These are phyloP conservation scores for Drosophila multiciliata DNA, from an alignment of 2,888 invertebrate species.

Conservation along the genomic window DNA sequence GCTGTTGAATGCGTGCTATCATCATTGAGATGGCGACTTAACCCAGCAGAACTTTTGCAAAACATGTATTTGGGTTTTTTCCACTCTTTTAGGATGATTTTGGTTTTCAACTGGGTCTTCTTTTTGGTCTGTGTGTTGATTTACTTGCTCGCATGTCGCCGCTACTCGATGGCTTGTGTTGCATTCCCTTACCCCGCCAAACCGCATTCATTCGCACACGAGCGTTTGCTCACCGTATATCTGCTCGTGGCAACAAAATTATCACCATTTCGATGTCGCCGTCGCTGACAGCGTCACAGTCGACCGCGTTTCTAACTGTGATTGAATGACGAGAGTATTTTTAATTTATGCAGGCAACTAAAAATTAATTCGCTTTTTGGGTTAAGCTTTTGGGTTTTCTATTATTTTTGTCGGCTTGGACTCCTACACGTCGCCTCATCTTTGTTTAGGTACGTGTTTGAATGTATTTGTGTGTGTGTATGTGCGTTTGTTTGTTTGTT, in stretches of 20 bases:
- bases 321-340: slow-evolving; percentile 64
- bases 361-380: slow-evolving; percentile 60
- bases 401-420: slow-evolving; percentile 31
- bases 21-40: slow-evolving; percentile 12
- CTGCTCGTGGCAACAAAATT: slow-evolving; percentile 69
- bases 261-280: slow-evolving; percentile 56
- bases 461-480: background rate
- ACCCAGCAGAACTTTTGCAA: slow-evolving; percentile 25
- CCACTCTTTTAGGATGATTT: background rate
- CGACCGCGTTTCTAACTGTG: slow-evolving; percentile 43
- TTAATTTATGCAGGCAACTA: slow-evolving; percentile 72
- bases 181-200: slow-evolving; percentile 2
- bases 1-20: slow-evolving; percentile 16
- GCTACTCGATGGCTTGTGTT: slow-evolving; percentile 19
- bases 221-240: slow-evolving; percentile 5
- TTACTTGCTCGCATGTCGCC: slow-evolving; percentile 30
- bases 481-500: background rate
- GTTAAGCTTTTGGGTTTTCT: slow-evolving; percentile 34
- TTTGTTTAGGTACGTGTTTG: background rate
- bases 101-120: slow-evolving; percentile 35
- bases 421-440: slow-evolving; percentile 43
- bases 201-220: background rate
- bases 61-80: background rate
- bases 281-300: slow-evolving; percentile 6
- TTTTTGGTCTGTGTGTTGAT: slow-evolving; percentile 13